A percentile compares a stretch with the other conserved stretches of the same genome.
These are phyloP conservation scores for Lepilemur septentrionalis DNA, from an alignment of 2,797 vertebrate genomes.

Conservation along the genomic window DNA sequence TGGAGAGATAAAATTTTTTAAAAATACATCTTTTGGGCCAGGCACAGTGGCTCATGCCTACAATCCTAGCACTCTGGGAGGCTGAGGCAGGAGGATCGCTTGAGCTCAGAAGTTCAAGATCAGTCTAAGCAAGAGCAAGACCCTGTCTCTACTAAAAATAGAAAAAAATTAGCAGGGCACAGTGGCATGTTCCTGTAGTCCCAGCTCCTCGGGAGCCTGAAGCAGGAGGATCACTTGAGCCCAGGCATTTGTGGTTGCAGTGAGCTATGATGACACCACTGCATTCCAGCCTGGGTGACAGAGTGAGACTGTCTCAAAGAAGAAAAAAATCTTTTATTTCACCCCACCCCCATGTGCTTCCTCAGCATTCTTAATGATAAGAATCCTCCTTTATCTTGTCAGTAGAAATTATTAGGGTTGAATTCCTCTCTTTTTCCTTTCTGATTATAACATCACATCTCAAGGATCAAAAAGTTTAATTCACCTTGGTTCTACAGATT, in stretches of 20 bases:
- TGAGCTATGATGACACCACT: not conserved
- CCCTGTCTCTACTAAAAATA: not conserved
- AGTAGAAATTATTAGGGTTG: conserved; percentile 9
- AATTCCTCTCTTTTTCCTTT: not conserved
- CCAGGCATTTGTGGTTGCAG: not conserved
- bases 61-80: not conserved
- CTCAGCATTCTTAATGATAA: not conserved
- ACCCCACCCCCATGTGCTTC: not conserved
- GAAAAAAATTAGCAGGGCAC: not conserved
- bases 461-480: conserved; percentile 13
- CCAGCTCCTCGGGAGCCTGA: not conserved
- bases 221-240: not conserved
- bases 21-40: not conserved
- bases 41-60: not conserved
- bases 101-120: not conserved
- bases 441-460: not conserved
- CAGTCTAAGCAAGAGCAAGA: not conserved
- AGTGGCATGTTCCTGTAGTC: not conserved
- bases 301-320: not conserved
- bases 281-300: not conserved
- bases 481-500: not conserved
- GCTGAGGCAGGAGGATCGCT: not conserved
- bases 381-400: conserved; percentile 4
- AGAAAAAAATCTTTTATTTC: not conserved
- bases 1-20: not conserved